These are phyloP conservation scores for Erythrolamprus reginae DNA, from an alignment of 2,113 vertebrate genomes.

Conservation along the genomic window DNA sequence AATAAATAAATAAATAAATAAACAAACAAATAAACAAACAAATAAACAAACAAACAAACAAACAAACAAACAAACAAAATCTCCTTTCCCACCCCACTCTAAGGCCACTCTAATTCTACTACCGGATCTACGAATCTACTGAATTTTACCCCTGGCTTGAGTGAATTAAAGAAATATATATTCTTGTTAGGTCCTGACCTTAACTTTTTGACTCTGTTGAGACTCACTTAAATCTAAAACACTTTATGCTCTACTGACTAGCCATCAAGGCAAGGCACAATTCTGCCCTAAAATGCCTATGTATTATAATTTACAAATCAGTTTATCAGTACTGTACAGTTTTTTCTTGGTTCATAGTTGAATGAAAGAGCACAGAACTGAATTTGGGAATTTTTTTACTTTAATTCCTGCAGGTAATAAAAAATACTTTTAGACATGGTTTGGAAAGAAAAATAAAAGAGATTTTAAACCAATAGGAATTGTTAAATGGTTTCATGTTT, in stretches of 20 bases:
- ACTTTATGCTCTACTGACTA: constrained; percentile 38
- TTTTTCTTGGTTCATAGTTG: constrained; percentile 47
- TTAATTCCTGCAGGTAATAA: constrained; percentile 1
- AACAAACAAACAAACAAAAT: no score
- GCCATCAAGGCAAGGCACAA: constrained; percentile 45
- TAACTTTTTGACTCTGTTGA: background rate
- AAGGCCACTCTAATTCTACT: no score
- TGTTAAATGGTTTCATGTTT: constrained; percentile 20
- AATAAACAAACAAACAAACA: no score
- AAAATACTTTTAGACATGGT: constrained; percentile 19
- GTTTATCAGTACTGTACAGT: constrained; percentile 53
- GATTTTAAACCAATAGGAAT: constrained; percentile 14
- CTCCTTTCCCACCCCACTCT: no score
- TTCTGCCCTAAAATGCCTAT: constrained; percentile 34
- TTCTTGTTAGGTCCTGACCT: constrained; percentile 28
- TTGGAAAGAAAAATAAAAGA: constrained; percentile 21
- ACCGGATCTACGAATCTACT: no score
- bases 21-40: no score
- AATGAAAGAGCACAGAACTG: constrained; percentile 40
- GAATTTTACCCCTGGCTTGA: background rate
- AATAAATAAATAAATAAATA: no score
- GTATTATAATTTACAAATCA: constrained; percentile 58
- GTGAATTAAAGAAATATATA: constrained; percentile 32
- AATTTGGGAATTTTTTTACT: constrained; percentile 28
- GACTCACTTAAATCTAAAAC: constrained; percentile 21